Conservation (phyloP, 2,797 vertebrate species). For the Poecilia picta region DNA sequence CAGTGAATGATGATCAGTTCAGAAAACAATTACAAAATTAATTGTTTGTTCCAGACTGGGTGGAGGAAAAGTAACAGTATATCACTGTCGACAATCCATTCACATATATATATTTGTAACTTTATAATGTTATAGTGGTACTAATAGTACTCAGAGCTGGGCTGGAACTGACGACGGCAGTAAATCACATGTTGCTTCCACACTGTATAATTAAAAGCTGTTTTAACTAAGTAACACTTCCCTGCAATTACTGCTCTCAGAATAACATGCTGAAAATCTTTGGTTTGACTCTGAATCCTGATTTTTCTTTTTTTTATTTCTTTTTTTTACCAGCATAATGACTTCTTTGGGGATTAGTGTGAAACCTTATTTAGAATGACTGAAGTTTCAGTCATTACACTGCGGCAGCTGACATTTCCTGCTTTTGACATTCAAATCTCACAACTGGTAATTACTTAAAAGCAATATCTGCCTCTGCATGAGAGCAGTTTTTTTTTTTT, state of each 20-base stretch:
- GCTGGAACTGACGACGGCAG: neutral
- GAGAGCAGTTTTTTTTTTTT: neutral
- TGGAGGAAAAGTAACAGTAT: neutral
- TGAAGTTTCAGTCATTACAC: conserved; percentile 11
- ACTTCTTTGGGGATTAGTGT: conserved; percentile 13
- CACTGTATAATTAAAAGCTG: conserved; percentile 23
- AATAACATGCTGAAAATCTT: conserved; percentile 24
- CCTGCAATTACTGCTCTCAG: conserved; percentile 20
- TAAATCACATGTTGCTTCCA: conserved; percentile 40
- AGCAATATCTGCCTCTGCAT: conserved; percentile 23
- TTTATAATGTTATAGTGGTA: neutral
- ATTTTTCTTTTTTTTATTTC: neutral
- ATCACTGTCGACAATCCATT: neutral
- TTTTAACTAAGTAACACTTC: conserved; percentile 21
- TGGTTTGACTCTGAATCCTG: conserved; percentile 1
- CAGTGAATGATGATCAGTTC: neutral
- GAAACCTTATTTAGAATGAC: conserved; percentile 26
- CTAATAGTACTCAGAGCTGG: neutral
- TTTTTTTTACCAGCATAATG: conserved; percentile 3
- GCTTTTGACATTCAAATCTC: conserved; percentile 33
- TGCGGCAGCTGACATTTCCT: conserved; percentile 11
- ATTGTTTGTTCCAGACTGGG: neutral
- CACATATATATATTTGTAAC: too few relatives aligned
- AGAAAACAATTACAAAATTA: neutral
- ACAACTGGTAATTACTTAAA: conserved; percentile 24